Conservation (phyloP, 2,113 vertebrate species). For the Gallinago paraguaiae region DNA sequence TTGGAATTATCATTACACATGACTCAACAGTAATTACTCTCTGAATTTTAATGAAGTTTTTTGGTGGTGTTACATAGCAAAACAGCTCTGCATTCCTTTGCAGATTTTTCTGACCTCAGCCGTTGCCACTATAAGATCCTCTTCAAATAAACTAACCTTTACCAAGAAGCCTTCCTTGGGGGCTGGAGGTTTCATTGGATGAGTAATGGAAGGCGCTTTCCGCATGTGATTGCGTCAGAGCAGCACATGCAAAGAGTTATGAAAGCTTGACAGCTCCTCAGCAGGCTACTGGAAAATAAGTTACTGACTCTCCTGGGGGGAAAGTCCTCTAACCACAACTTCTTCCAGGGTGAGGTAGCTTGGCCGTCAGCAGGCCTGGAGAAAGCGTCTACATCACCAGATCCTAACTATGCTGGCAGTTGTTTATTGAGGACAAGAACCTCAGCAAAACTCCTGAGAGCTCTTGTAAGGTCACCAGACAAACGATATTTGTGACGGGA, state of each 20-base stretch:
- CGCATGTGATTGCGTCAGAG: not conserved
- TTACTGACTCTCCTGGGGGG: not conserved
- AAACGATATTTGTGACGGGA: not conserved
- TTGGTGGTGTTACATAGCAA: not conserved
- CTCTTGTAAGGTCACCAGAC: not conserved
- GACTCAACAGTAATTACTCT: not conserved
- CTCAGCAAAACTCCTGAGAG: not conserved
- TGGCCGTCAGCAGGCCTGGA: not conserved
- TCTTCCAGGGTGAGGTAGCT: slow-evolving; percentile 42
- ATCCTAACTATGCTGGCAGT: not conserved
- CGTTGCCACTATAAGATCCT: not conserved
- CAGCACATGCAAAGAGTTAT: slow-evolving; percentile 14
- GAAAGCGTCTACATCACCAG: not conserved
- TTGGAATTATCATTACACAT: not conserved
- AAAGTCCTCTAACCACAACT: slow-evolving; percentile 16
- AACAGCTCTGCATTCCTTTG: not conserved
- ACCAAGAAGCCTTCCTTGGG: not conserved
- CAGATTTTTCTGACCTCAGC: slow-evolving; percentile 1
- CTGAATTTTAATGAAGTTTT: slow-evolving; percentile 8
- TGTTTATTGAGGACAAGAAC: not conserved
- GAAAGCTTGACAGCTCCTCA: slow-evolving; percentile 39
- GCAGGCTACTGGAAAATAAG: slow-evolving; percentile 58
- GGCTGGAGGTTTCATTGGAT: slow-evolving; percentile 1
- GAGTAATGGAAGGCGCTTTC: slow-evolving; percentile 36
- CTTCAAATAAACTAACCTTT: slow-evolving; percentile 31